Percentiles rank a stretch among this genome's conserved stretches.
Evolutionary conservation across 2,113 vertebrate genomes (phyloP).

Genomic region (Oryzias woworae): DNA sequence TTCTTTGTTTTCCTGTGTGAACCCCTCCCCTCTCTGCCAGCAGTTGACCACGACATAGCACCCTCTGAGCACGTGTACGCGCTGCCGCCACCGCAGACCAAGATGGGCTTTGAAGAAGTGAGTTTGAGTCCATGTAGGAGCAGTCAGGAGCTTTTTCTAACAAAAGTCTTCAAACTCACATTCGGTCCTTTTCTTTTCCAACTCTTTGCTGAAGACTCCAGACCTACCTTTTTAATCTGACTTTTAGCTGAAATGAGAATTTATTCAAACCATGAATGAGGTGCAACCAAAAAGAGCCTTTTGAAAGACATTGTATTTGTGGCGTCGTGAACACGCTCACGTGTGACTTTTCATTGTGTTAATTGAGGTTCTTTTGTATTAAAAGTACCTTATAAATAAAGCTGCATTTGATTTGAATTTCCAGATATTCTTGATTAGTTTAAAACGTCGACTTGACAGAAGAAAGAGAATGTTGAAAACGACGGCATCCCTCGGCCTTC

Average conservation of each 20-base stretch:
- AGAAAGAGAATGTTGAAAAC: slow-evolving; percentile 89
- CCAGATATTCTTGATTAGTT: slow-evolving; percentile 93
- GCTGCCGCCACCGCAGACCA: slow-evolving; percentile 77
- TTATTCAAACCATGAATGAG: too few species aligned
- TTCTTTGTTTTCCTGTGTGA: too few species aligned
- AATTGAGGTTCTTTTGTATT: too few species aligned
- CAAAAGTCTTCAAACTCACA: not conserved
- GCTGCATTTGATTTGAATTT: not conserved
- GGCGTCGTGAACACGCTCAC: too few species aligned
- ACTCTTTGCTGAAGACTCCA: too few species aligned
- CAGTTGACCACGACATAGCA: slow-evolving; percentile 88
- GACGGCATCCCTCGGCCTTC: slow-evolving; percentile 83
- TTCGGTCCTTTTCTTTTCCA: too few species aligned
- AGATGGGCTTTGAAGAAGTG: slow-evolving; percentile 93
- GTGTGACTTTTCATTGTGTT: too few species aligned
- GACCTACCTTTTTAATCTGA: too few species aligned
- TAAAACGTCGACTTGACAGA: slow-evolving; percentile 90
- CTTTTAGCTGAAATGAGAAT: too few species aligned
- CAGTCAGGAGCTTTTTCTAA: slow-evolving; percentile 12
- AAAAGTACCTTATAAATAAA: too few species aligned
- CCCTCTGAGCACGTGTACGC: slow-evolving; percentile 83
- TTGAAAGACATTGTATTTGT: too few species aligned
- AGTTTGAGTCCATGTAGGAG: slow-evolving; percentile 30
- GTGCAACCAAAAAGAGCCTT: too few species aligned
- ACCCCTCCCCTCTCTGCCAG: slow-evolving; percentile 39